phyloP scores from a whole-genome alignment of 2,113 vertebrate species.

The Colinus virginianus region DNA sequence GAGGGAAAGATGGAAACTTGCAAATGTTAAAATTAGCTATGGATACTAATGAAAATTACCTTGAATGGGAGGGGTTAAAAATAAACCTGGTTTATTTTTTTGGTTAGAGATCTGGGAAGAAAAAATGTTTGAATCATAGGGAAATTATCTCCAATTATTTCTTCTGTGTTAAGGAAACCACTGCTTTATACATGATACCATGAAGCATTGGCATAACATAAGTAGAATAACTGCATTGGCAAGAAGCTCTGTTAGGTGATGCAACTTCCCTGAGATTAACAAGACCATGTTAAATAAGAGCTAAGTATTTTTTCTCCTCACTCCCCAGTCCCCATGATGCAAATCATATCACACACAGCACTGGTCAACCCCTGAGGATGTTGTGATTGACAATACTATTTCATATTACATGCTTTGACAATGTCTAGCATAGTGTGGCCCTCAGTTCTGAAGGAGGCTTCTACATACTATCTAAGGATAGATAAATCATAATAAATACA shows the following conservation, averaged over 20 bases:
- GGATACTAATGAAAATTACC: not conserved
- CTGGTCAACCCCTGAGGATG: slow-evolving; percentile 5
- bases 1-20: not conserved
- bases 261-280: not conserved
- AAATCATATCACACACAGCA: not conserved
- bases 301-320: not conserved
- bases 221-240: not conserved
- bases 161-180: not conserved
- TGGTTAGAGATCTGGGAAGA: not conserved
- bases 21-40: not conserved
- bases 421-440: not conserved
- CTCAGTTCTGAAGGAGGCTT: not conserved
- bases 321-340: not conserved
- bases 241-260: not conserved
- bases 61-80: not conserved
- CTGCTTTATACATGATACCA: not conserved
- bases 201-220: slow-evolving; percentile 1
- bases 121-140: not conserved
- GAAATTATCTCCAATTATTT: not conserved
- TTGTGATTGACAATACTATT: not conserved
- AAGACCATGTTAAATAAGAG: not conserved
- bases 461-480: slow-evolving; percentile 4
- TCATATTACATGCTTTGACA: not conserved
- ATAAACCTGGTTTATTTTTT: not conserved
- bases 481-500: slow-evolving; percentile 4